These are phyloP conservation scores for Stichopus chloronotus DNA, from an alignment of 35 echinoderm and acorn worm species.

Conservation along the genomic window DNA sequence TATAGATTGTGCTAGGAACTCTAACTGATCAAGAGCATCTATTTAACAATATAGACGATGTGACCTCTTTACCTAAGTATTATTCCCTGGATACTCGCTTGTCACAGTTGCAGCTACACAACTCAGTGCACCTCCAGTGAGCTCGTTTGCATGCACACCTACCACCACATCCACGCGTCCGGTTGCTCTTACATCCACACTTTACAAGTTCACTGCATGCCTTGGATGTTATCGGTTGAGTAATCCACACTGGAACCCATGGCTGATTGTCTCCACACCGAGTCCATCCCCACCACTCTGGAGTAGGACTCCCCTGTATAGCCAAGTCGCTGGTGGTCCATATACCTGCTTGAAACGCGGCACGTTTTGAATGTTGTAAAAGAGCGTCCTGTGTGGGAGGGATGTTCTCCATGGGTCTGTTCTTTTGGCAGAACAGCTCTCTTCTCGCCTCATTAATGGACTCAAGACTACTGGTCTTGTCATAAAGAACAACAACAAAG, in stretches of 20 bases:
- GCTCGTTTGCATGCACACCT: conserved; percentile 55
- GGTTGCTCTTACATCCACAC: too few relatives aligned
- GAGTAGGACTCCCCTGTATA: background rate
- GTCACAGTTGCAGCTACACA: conserved; percentile 58
- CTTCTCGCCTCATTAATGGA: conserved; percentile 49
- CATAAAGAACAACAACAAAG: conserved; percentile 1
- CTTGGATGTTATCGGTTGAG: conserved; percentile 37
- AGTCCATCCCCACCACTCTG: conserved; percentile 42
- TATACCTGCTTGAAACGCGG: conserved; percentile 39
- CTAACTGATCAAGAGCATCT: background rate
- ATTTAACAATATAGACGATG: background rate
- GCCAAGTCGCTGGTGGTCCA: conserved; percentile 45
- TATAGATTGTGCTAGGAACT: background rate
- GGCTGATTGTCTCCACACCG: background rate
- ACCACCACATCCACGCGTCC: conserved; percentile 52
- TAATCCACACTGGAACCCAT: conserved; percentile 58
- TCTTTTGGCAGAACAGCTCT: conserved; percentile 1
- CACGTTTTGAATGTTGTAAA: background rate
- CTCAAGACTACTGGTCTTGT: conserved; percentile 15
- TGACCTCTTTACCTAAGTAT: conserved; percentile 4
- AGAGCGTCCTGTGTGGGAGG: background rate
- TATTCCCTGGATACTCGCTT: background rate
- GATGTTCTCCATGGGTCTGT: conserved; percentile 29
- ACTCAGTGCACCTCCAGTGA: conserved; percentile 51
- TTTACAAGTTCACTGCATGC: too few relatives aligned